Percentiles rank a stretch among this genome's conserved stretches.
Evolutionary conservation across 2,888 invertebrate genomes (phyloP).

Genomic region (Gymnoscelis rufifasciata): DNA sequence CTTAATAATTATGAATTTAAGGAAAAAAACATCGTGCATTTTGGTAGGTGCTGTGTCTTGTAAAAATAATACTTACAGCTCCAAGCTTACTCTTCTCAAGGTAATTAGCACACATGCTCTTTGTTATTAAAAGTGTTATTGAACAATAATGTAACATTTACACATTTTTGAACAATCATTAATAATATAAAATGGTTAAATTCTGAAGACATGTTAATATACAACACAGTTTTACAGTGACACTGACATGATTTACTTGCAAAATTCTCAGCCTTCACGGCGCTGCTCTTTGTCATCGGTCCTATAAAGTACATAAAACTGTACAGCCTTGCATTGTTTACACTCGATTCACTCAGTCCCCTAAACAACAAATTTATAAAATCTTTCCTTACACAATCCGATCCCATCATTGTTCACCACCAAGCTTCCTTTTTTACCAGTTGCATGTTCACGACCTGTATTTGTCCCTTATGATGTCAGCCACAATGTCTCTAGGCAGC

Average conservation of each 20-base stretch:
- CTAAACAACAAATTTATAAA: not conserved
- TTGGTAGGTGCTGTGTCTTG: too few species aligned
- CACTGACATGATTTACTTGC: constrained; percentile 1
- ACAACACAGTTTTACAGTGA: too few species aligned
- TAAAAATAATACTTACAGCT: too few species aligned
- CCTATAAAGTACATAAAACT: not conserved
- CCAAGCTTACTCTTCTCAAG: too few species aligned
- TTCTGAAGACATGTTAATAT: not conserved
- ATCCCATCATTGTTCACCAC: constrained; percentile 18
- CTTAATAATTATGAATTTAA: too few species aligned
- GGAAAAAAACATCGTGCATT: too few species aligned
- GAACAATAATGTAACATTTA: too few species aligned
- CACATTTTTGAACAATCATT: too few species aligned
- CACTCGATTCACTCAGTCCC: not conserved
- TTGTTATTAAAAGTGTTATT: too few species aligned
- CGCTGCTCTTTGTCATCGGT: not conserved
- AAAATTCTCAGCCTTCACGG: constrained; percentile 8
- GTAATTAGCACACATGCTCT: too few species aligned
- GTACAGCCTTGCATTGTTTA: constrained; percentile 3
- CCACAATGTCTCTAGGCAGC: constrained; percentile 69
- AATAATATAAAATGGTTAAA: not conserved
- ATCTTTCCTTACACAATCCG: too few species aligned
- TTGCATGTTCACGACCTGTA: constrained; percentile 39
- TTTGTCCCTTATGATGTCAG: constrained; percentile 68
- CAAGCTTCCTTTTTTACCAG: too few species aligned